phyloP scores from a whole-genome alignment of 2,888 invertebrate genomes.

The Germaria angustata region DNA sequence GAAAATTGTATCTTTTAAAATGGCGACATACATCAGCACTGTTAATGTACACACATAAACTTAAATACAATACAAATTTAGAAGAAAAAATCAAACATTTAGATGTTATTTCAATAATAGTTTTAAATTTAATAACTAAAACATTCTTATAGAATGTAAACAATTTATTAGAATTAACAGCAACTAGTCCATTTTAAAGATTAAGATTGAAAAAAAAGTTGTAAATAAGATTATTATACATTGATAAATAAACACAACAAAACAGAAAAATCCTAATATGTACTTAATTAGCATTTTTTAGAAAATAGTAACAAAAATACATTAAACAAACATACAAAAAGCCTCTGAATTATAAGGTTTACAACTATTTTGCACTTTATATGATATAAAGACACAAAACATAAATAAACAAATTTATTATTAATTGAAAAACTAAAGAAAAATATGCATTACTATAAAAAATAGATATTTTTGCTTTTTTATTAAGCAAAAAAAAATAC shows the following conservation, averaged over 20 bases:
- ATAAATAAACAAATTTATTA: constrained; percentile 29
- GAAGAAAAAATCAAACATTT: constrained; percentile 46
- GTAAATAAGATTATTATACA: constrained; percentile 49
- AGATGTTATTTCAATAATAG: constrained; percentile 60
- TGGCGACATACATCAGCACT: constrained; percentile 60
- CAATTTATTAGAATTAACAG: constrained; percentile 40
- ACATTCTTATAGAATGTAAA: constrained; percentile 69
- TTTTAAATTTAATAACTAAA: constrained; percentile 26
- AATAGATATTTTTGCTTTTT: constrained; percentile 63
- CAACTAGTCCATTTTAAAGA: constrained; percentile 64
- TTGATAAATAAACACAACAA: constrained; percentile 15
- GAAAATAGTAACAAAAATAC: constrained; percentile 42
- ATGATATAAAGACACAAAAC: constrained; percentile 58
- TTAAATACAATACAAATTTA: constrained; percentile 69
- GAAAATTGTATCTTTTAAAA: constrained; percentile 47
- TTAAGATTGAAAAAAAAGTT: constrained; percentile 44
- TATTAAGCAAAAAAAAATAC: constrained; percentile 36
- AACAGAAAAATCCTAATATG: constrained; percentile 55
- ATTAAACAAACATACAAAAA: constrained; percentile 47
- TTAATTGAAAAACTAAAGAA: constrained; percentile 14
- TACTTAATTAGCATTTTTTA: constrained; percentile 62
- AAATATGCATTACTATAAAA: constrained; percentile 35
- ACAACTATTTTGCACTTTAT: constrained; percentile 68
- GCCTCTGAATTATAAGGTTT: constrained; percentile 67
- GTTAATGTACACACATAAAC: constrained; percentile 63